Conservation (phyloP, 1,140 invertebrate species). For the Ephestia elutella region DNA sequence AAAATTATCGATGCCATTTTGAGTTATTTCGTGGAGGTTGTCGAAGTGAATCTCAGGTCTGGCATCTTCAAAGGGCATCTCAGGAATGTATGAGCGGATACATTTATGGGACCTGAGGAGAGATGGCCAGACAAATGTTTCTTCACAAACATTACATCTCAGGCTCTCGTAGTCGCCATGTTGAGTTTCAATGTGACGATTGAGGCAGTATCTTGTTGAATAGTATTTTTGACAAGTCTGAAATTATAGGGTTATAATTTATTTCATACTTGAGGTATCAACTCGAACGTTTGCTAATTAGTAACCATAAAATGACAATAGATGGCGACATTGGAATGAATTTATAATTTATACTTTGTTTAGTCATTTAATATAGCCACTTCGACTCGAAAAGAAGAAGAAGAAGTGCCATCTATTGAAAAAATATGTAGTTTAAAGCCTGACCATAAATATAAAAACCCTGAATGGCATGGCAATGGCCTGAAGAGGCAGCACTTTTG, state of each 20-base stretch:
- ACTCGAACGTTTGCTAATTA: no score
- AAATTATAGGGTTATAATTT: constrained; percentile 19
- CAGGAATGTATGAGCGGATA: constrained; percentile 37
- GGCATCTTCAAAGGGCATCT: constrained; percentile 48
- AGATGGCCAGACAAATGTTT: constrained; percentile 47
- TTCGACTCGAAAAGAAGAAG: no score
- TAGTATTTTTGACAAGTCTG: constrained; percentile 52
- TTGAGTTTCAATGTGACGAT: constrained; percentile 34
- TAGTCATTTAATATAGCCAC: no score
- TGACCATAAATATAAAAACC: no score
- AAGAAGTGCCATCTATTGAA: no score
- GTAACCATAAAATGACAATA: no score
- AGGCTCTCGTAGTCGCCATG: constrained; percentile 30
- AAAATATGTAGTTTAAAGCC: no score
- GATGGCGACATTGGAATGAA: no score
- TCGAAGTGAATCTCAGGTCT: constrained; percentile 47
- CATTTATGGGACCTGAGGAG: constrained; percentile 45
- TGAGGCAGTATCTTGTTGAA: constrained; percentile 41
- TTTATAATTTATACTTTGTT: no score
- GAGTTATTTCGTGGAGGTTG: constrained; percentile 21
- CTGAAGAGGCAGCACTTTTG: no score
- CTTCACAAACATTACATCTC: constrained; percentile 43
- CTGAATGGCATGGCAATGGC: no score
- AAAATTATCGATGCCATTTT: constrained; percentile 34
- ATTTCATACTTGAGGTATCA: no score